Percentiles rank a stretch among this genome's conserved stretches.
phyloP scores from a whole-genome alignment of 2,888 invertebrate species.

The Anthoptus insignis region DNA sequence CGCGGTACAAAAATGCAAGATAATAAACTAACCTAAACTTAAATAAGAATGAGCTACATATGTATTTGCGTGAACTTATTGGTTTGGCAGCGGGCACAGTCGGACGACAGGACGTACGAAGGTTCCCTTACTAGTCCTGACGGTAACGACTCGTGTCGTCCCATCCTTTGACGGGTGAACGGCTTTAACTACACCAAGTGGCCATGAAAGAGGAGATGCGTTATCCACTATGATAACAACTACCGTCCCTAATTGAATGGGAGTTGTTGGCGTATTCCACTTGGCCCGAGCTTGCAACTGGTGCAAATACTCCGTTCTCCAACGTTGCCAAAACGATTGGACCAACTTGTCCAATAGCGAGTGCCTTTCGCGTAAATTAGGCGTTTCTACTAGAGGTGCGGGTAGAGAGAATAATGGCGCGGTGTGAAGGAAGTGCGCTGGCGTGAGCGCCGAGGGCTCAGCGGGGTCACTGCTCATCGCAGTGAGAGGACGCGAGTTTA shows the following conservation, averaged over 20 bases:
- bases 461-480: conserved; percentile 30
- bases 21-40: neutral
- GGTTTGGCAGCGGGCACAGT: conserved; percentile 17
- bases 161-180: conserved; percentile 23
- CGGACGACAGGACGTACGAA: conserved; percentile 21
- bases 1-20: too few relatives aligned
- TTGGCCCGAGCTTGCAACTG: conserved; percentile 35
- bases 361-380: conserved; percentile 19
- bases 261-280: conserved; percentile 19
- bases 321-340: conserved; percentile 33
- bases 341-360: conserved; percentile 16
- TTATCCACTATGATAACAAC: conserved; percentile 35
- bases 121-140: conserved; percentile 26
- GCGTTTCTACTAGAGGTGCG: conserved; percentile 4
- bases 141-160: conserved; percentile 26
- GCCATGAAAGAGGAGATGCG: conserved; percentile 37
- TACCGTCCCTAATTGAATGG: conserved; percentile 22
- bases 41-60: neutral
- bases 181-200: conserved; percentile 16
- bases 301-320: conserved; percentile 35
- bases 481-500: conserved; percentile 39
- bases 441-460: conserved; percentile 39
- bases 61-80: neutral
- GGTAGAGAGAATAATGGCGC: conserved; percentile 31
- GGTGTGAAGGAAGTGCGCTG: conserved; percentile 33